These are phyloP conservation scores for Drosophila micromelanica DNA, from an alignment of 1,140 invertebrate species.

Conservation along the genomic window DNA sequence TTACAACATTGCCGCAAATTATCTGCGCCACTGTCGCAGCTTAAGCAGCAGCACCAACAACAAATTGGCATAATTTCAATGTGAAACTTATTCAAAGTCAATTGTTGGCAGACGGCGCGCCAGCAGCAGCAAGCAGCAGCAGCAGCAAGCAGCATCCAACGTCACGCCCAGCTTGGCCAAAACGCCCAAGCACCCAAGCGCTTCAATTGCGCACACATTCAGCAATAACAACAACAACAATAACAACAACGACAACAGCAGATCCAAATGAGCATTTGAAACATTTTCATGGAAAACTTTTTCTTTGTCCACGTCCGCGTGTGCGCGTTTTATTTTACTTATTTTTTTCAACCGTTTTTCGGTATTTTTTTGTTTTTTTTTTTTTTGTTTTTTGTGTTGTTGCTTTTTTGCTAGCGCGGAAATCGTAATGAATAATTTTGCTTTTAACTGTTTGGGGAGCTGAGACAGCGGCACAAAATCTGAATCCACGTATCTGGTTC, in stretches of 20 bases:
- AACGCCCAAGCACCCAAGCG: constrained; percentile 43
- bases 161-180: constrained; percentile 44
- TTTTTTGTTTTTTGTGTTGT: constrained; percentile 21
- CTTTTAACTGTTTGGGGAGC: constrained; percentile 65
- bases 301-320: constrained; percentile 31
- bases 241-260: constrained; percentile 46
- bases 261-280: constrained; percentile 78
- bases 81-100: constrained; percentile 77
- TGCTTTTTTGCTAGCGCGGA: constrained; percentile 62
- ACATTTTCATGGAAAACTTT: constrained; percentile 79
- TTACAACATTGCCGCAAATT: constrained; percentile 55
- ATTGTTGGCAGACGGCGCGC: constrained; percentile 53
- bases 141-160: background rate
- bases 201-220: constrained; percentile 40
- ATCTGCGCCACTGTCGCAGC: constrained; percentile 73
- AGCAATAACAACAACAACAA: background rate
- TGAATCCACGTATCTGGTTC: constrained; percentile 65
- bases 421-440: constrained; percentile 82
- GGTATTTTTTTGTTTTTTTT: too few relatives aligned
- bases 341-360: constrained; percentile 1
- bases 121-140: constrained; percentile 1
- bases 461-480: constrained; percentile 51
- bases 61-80: constrained; percentile 76
- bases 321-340: constrained; percentile 39
- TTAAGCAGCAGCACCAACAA: constrained; percentile 30